Conservation (phyloP, 2,888 invertebrate genomes). For the Apamea sordens region DNA sequence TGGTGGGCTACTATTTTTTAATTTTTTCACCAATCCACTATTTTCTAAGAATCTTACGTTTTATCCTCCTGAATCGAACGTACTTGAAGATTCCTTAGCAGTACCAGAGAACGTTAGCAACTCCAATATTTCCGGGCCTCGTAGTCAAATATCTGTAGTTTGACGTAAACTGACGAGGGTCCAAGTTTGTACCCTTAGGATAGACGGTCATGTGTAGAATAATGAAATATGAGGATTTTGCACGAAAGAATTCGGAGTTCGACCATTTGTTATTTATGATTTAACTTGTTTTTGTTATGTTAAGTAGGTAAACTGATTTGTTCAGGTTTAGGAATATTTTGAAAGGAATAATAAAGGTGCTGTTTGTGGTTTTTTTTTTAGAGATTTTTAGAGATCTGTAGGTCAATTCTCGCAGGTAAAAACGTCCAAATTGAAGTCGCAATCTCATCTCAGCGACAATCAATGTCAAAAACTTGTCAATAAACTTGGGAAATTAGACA, state of each 20-base stretch:
- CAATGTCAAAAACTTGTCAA: too few relatives aligned
- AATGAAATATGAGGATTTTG: slow-evolving; percentile 52
- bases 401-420: too few relatives aligned
- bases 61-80: background rate
- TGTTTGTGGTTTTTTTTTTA: background rate
- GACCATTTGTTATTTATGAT: slow-evolving; percentile 52
- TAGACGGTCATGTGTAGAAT: slow-evolving; percentile 27
- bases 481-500: too few relatives aligned
- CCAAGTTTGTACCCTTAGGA: slow-evolving; percentile 12
- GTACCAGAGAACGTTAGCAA: slow-evolving; percentile 14
- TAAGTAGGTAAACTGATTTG: slow-evolving; percentile 38
- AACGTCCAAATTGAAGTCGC: too few relatives aligned
- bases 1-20: too few relatives aligned
- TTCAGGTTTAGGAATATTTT: slow-evolving; percentile 26
- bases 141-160: slow-evolving; percentile 55
- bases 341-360: background rate
- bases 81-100: background rate
- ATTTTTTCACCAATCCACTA: background rate
- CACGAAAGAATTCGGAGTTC: slow-evolving; percentile 20
- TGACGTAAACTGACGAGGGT: slow-evolving; percentile 57
- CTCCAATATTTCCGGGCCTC: slow-evolving; percentile 40
- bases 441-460: too few relatives aligned
- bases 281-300: slow-evolving; percentile 41
- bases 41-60: background rate
- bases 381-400: too few relatives aligned